These are phyloP conservation scores for Grapholita molesta DNA, from an alignment of 1,140 invertebrate species.

Conservation along the genomic window DNA sequence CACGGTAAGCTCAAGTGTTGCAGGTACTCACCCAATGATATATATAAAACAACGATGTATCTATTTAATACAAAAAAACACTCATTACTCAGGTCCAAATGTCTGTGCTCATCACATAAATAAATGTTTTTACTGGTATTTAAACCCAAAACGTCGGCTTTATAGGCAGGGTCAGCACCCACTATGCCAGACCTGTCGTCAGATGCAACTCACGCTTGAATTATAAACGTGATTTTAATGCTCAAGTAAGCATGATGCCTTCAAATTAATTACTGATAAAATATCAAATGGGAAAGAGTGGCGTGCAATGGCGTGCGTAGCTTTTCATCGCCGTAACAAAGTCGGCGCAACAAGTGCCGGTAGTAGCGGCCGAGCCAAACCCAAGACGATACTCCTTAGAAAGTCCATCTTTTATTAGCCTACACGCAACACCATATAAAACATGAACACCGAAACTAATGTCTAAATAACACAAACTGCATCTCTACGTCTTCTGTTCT, in stretches of 20 bases:
- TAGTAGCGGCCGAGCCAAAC: conserved; percentile 47
- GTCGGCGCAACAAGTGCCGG: conserved; percentile 73
- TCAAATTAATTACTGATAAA: conserved; percentile 58
- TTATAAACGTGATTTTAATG: conserved; percentile 3
- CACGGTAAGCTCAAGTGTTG: too few species aligned
- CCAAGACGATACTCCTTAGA: conserved; percentile 38
- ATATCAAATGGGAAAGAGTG: conserved; percentile 47
- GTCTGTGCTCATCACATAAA: too few species aligned
- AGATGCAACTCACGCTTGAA: background rate
- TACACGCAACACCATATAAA: background rate
- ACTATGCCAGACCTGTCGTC: background rate
- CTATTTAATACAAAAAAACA: too few species aligned
- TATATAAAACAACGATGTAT: too few species aligned
- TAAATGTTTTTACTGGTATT: too few species aligned
- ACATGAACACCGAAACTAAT: background rate
- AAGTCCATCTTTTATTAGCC: conserved; percentile 3
- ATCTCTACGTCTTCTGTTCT: conserved; percentile 41
- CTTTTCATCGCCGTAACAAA: conserved; percentile 68
- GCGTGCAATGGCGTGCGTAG: conserved; percentile 66
- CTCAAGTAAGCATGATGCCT: conserved; percentile 38
- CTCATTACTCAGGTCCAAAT: too few species aligned
- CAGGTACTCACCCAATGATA: too few species aligned
- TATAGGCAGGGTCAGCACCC: too few species aligned
- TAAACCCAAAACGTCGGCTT: too few species aligned
- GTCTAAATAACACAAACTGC: too few species aligned